Evolutionary conservation across 2,888 invertebrate genomes (phyloP), one percentile per base, ranked within the genome.

Genomic region (Beris chalybata): DNA sequence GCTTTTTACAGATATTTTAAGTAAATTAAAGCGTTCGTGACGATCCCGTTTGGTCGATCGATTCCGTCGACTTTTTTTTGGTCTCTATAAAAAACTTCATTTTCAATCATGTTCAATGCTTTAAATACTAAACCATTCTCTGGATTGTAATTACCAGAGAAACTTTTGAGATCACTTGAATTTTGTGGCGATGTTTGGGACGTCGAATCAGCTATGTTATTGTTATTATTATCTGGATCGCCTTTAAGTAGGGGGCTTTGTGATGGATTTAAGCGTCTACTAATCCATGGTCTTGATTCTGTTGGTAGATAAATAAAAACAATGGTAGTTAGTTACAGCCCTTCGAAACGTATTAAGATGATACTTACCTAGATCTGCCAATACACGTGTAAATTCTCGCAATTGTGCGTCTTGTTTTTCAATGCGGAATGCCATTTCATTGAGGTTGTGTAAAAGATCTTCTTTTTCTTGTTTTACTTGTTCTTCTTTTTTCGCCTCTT

Each of bases 401-500:
- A 96, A 85, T 77, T 93, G 90, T 38, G 90, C 87, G 72, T 90
- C 88, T 77, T 95, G 94, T 71, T 86, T 85, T 76, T 90, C 88
- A 9, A 90, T 84, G 67, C 88, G 86, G 72, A 91, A 87, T 74
- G 87, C 88, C 52, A 95, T 82, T 72, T 89, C 89, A 68, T 87
- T 86, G 64, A 94, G 84, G 22, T 88, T 87, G 64, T 82, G 82
- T 13, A 84, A 83, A 57, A 93, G 83, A 68, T 87, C 85, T 66
- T 84, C 81, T 77, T 90, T 83, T 79, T 92, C 91, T 66, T 86
- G 81, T 73, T 82, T 80, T 63, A 87, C 81, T 5, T 85, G 84
- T 70, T 85, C 86, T 80, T 94, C 95, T 76, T 94, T 95, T 4
- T 87, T 88, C 13, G 86, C 77, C 79, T 95, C 95, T 78, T 95